Base-by-base conservation (phyloP, 2,888 invertebrate species). In the Acleris emargana region DNA sequence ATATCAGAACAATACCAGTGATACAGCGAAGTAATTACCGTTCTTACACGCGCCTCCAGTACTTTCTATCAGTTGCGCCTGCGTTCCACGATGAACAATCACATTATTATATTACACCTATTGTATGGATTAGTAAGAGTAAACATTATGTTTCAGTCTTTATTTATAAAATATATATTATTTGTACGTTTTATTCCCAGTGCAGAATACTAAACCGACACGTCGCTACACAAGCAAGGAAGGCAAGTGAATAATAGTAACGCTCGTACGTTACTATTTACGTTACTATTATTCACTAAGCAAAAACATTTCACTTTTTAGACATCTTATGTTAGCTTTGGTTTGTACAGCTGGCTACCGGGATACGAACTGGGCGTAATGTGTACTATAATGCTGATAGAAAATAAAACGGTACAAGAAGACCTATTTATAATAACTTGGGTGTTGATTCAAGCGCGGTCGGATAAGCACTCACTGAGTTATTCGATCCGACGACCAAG, bases 41-140 rank as follows among this genome's bases (percentile, higher is more conserved):
- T 84, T 88, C 81, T 87, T 86, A 81, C 84, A 83, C 82, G 81
- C 84, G 80, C 75, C 74, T 69, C 64, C 58, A 69, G 76, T 84
- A 87, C 91, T 91, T 91, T 91, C 90, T 89, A 89, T 77, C 71
- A 76, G 75, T 67, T 73, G 72, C 76, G 77, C 73, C 79, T 75
- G 74, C 77, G 76, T 73, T 77, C 77, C 82, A 84, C 83, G 81
- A 80, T 82, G 84, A 86, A 89, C 86, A 89, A 88, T 88, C 82
- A 76, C 80, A 80, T 80, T 80, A 84, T 83, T 82, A 80, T 80
- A 84, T 83, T 82, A 80, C 80, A 82, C 75, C 86, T 85, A 84
- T 87, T 87, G 78, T 84, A 76, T 82, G 78, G 77, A 82, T 79
- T 78, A 83, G 81, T 82, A 81, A 83, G 82, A 83, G 82, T 85